A percentile compares a stretch with the other conserved stretches of the same genome.
These are phyloP conservation scores for Cotesia congregata DNA, from an alignment of 2,888 invertebrate species.

Conservation along the genomic window DNA sequence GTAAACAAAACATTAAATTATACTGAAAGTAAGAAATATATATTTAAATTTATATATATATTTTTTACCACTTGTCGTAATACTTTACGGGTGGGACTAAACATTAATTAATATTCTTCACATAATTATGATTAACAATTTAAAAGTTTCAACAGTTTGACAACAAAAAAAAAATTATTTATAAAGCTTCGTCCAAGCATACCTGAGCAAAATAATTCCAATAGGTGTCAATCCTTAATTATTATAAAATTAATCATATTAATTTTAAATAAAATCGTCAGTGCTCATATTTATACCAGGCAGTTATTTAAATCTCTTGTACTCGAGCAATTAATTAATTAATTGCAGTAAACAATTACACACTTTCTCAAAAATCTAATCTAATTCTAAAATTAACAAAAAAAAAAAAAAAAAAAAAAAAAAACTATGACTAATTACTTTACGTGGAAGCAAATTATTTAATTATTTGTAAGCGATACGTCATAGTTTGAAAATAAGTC, in stretches of 20 bases:
- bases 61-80: constrained; percentile 17
- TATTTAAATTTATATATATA: neutral
- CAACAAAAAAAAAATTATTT: constrained; percentile 3
- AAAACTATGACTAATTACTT: neutral
- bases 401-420: neutral
- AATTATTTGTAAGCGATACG: neutral
- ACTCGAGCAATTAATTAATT: neutral
- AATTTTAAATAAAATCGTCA: neutral
- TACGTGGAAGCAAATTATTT: neutral
- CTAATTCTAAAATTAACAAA: neutral
- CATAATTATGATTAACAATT: constrained; percentile 9
- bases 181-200: constrained; percentile 12
- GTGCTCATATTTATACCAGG: neutral
- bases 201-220: constrained; percentile 4
- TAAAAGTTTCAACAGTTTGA: neutral
- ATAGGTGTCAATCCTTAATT: neutral
- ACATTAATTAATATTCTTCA: constrained; percentile 7
- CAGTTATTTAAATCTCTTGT: neutral
- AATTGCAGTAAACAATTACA: neutral
- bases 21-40: neutral
- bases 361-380: neutral
- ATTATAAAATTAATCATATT: neutral
- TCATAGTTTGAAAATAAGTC: neutral
- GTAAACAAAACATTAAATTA: neutral
- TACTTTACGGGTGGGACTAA: constrained; percentile 1